phyloP scores from a whole-genome alignment of 1,140 invertebrate species.

The Ostrea denselamellosa region DNA sequence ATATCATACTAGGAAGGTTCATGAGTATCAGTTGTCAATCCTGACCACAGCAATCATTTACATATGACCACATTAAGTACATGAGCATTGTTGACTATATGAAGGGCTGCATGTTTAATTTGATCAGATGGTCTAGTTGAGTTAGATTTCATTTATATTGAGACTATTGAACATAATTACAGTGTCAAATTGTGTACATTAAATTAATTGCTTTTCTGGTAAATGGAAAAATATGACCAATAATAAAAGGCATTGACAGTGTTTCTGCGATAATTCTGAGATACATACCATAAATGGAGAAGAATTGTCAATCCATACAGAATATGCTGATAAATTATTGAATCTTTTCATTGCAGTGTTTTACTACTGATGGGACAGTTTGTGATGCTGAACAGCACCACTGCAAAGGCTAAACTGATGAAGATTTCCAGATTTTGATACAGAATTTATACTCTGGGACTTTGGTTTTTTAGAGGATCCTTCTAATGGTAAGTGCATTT shows the following conservation, averaged over 20 bases:
- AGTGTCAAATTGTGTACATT: not conserved
- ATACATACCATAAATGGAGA: not conserved
- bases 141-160: not conserved
- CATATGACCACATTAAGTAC: no score
- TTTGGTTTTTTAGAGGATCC: not conserved
- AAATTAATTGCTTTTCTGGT: not conserved
- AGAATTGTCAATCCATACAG: not conserved
- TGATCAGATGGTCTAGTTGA: not conserved
- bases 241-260: not conserved
- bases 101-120: not conserved
- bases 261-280: not conserved
- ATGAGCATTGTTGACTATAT: not conserved
- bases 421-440: not conserved
- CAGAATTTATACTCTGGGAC: not conserved
- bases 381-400: not conserved
- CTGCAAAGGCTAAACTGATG: not conserved
- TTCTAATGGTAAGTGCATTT: not conserved
- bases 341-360: constrained; percentile 16
- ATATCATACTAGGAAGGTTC: no score
- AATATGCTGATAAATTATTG: constrained; percentile 26
- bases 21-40: no score
- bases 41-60: no score
- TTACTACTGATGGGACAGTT: not conserved
- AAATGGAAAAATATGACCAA: not conserved
- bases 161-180: not conserved